Evolutionary conservation across 2,797 vertebrate species (phyloP), one percentile per base, ranked within the genome.

Genomic region (Gastrophryne carolinensis): DNA sequence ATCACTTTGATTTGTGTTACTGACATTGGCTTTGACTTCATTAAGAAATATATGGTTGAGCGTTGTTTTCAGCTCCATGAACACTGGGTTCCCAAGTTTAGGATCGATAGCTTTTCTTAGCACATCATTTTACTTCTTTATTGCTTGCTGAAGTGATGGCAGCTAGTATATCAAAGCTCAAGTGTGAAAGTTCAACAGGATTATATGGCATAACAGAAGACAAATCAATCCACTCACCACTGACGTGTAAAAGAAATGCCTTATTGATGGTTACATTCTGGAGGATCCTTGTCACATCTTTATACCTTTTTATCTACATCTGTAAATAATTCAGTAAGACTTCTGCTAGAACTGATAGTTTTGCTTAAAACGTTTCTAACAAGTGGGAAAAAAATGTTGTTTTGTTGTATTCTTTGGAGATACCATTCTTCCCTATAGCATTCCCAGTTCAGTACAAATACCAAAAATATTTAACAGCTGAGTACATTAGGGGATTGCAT

Each of bases 141-240:
- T 57, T 57, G 54, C 8, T 57, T 57, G 54, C 54, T 57, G n/a
- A 32, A 17, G 54, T 57, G 54, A 57, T 19, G 17, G 29, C n/a
- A 32, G 27, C 6, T 32, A 30, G 24, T 57, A 19, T 57, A 57
- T 57, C 54, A 32, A 57, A 57, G n/a, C 54, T 32, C 27, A 57
- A 57, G 27, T 57, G 54, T 57, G n/a, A 57, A 32, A 8, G 15
- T 30, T 57, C 26, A 27, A 19, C 10, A 57, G 54, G 17, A 57
- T 19, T 57, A 3, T 3, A 2, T 57, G n/a, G 27, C 19, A 30
- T 32, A 32, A 27, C 6, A 9, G 54, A 57, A 57, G 27, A 32
- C 29, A 57, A 57, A 57, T 57, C 54, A 57, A 57, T 32, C 29
- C 26, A 32, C 54, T 30, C 17, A 57, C 5, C 29, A 32, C 54